Percentiles rank a stretch among this genome's conserved stretches.
Conservation (phyloP, 1,140 invertebrate genomes). For the Holcopasites calliopsidis region DNA sequence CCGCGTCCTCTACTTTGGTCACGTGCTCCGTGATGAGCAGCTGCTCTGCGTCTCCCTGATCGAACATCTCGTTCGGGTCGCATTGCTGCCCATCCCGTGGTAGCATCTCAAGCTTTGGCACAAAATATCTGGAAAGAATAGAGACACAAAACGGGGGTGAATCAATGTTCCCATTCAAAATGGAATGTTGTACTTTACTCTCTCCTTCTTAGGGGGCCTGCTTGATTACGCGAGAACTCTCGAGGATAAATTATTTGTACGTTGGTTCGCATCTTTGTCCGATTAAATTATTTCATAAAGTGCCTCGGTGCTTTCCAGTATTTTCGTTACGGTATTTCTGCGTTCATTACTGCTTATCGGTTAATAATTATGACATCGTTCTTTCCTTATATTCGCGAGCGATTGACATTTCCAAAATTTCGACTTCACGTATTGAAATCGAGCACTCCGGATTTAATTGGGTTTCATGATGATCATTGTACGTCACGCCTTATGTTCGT, state of each 20-base stretch:
- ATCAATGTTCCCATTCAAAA: conserved; percentile 44
- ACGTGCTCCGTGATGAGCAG: conserved; percentile 56
- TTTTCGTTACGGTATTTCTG: conserved; percentile 44
- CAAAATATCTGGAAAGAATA: conserved; percentile 79
- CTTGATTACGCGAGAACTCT: conserved; percentile 32
- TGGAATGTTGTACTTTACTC: conserved; percentile 43
- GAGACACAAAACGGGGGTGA: conserved; percentile 72
- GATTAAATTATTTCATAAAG: conserved; percentile 32
- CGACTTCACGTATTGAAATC: not conserved
- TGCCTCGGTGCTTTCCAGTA: conserved; percentile 54
- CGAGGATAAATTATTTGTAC: conserved; percentile 16
- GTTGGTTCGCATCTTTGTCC: not conserved
- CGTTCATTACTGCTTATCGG: not conserved
- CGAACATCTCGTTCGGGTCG: conserved; percentile 63
- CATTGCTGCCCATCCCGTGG: conserved; percentile 57
- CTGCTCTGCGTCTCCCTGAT: conserved; percentile 59
- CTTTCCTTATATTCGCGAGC: not conserved
- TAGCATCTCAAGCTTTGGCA: conserved; percentile 69
- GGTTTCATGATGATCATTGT: not conserved
- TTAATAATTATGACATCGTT: not conserved
- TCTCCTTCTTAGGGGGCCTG: conserved; percentile 9
- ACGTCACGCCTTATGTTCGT: not conserved
- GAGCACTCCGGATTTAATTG: not conserved
- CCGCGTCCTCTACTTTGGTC: conserved; percentile 50
- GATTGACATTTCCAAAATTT: no score